Conservation (phyloP, 2,888 invertebrate species). For the Erebia palarica region DNA sequence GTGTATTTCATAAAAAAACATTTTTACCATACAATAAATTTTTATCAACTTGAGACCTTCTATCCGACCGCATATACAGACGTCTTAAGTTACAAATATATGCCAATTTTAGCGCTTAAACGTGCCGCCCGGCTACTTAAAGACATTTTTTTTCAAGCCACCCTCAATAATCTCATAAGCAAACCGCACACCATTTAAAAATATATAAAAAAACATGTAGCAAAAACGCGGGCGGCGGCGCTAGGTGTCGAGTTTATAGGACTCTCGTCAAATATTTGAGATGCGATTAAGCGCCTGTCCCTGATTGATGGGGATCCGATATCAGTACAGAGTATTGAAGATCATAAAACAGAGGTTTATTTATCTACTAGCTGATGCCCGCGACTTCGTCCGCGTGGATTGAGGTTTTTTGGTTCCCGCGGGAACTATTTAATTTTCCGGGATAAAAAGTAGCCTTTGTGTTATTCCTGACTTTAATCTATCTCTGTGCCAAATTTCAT, state of each 20-base stretch:
- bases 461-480: no score
- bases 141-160: slow-evolving; percentile 5
- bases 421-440: no score
- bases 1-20: no score
- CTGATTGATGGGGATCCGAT: slow-evolving; percentile 73
- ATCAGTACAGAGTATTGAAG: slow-evolving; percentile 48
- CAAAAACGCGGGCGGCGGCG: slow-evolving; percentile 54
- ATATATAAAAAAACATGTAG: slow-evolving; percentile 42
- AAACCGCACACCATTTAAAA: slow-evolving; percentile 20
- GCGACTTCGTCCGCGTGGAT: no score
- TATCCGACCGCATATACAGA: no score
- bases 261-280: slow-evolving; percentile 70
- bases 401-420: no score
- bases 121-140: slow-evolving; percentile 4
- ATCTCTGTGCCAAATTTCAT: no score
- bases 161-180: slow-evolving; percentile 5
- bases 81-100: no score
- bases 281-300: slow-evolving; percentile 66
- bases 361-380: no score
- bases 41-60: no score
- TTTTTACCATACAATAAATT: no score
- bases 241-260: slow-evolving; percentile 64
- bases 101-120: background rate
- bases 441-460: no score
- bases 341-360: background rate